phyloP scores from a whole-genome alignment of 2,797 vertebrate species.

The Ctenosaura bakeri region DNA sequence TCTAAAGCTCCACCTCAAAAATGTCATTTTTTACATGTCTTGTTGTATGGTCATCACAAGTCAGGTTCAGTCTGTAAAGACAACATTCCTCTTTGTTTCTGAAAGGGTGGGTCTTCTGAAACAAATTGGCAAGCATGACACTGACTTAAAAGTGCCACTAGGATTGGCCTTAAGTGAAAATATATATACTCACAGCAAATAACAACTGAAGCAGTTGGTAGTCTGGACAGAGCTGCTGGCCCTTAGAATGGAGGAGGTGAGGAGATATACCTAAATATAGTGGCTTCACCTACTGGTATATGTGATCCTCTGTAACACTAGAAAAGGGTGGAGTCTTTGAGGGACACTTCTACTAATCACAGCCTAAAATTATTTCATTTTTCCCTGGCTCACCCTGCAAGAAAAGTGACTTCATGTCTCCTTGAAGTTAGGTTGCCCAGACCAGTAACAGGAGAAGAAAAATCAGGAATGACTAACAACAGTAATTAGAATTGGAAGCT shows the following conservation, averaged over 20 bases:
- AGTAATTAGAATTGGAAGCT: not conserved
- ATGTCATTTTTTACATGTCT: too few relatives aligned
- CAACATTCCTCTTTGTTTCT: not conserved
- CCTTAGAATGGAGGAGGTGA: not conserved
- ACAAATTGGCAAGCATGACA: not conserved
- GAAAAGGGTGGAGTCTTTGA: not conserved
- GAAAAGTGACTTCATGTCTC: not conserved
- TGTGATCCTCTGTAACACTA: not conserved
- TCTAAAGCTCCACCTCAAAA: not conserved
- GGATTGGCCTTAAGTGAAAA: not conserved
- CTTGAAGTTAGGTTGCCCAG: not conserved
- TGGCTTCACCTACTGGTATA: not conserved
- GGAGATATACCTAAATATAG: slow-evolving; percentile 6
- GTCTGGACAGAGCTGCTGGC: not conserved
- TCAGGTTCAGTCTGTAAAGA: not conserved
- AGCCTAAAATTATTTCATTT: not conserved
- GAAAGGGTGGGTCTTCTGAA: not conserved
- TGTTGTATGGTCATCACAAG: not conserved
- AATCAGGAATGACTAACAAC: not conserved
- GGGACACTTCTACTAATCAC: not conserved
- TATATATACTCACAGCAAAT: not conserved
- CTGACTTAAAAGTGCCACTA: not conserved
- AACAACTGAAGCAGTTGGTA: not conserved
- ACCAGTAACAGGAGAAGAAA: not conserved
- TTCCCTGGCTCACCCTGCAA: not conserved